A percentile compares a stretch with the other conserved stretches of the same genome.
phyloP scores from a whole-genome alignment of 2,888 invertebrate species.

The Megastigmus dorsalis region DNA sequence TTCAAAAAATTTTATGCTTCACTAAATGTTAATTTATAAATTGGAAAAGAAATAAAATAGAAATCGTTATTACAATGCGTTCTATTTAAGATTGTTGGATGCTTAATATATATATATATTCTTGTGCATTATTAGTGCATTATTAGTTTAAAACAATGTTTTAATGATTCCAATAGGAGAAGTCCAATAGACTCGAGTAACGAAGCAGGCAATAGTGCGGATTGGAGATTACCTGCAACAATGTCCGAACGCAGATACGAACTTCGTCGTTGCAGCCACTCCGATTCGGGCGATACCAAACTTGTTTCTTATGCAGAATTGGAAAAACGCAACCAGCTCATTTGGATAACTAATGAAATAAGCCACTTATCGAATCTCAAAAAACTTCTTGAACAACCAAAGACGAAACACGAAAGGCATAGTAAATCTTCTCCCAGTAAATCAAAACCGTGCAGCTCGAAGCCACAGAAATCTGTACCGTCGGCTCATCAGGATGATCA shows the following conservation, averaged over 20 bases:
- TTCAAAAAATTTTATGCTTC: too few relatives aligned
- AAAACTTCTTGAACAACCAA: constrained; percentile 69
- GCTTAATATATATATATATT: too few relatives aligned
- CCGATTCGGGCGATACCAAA: constrained; percentile 65
- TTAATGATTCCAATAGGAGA: constrained; percentile 50
- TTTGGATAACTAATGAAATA: constrained; percentile 79
- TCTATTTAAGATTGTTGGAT: too few relatives aligned
- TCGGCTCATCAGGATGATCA: background rate
- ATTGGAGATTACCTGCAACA: constrained; percentile 76
- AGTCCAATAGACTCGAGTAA: constrained; percentile 60
- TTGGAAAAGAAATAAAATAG: too few relatives aligned
- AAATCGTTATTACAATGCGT: too few relatives aligned
- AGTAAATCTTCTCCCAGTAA: constrained; percentile 60
- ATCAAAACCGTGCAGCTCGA: constrained; percentile 32
- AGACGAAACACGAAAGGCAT: constrained; percentile 60
- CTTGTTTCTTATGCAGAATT: constrained; percentile 74
- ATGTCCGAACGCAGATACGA: constrained; percentile 75
- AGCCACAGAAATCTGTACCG: constrained; percentile 21
- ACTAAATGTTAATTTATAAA: too few relatives aligned
- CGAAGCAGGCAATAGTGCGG: constrained; percentile 60
- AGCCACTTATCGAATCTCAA: constrained; percentile 77
- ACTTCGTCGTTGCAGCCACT: constrained; percentile 63
- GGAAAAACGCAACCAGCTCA: constrained; percentile 76
- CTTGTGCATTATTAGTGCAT: too few relatives aligned
- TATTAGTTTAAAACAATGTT: background rate